A percentile compares a stretch with the other conserved stretches of the same genome.
Conservation (phyloP, 2,797 vertebrate genomes). For the Telmatherina bonti region DNA sequence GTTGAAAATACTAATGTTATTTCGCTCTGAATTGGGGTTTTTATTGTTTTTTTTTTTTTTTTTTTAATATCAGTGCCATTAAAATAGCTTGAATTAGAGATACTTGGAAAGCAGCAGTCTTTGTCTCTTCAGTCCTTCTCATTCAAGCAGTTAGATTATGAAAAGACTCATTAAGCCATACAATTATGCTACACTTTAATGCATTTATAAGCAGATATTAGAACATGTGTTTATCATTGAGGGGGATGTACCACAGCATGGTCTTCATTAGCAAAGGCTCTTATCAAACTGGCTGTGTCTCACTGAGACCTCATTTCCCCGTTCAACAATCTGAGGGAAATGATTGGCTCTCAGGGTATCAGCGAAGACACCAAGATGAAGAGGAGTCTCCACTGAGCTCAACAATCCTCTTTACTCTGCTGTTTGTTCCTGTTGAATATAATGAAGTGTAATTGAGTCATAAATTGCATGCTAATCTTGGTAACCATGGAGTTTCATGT, state of each 20-base stretch:
- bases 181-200: not conserved
- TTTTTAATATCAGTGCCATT: not conserved
- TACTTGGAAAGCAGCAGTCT: not conserved
- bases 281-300: constrained; percentile 24
- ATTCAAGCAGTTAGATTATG: not conserved
- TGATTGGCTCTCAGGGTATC: constrained; percentile 38
- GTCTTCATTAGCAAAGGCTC: constrained; percentile 44
- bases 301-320: constrained; percentile 27
- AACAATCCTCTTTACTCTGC: constrained; percentile 31
- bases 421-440: constrained; percentile 48
- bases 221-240: constrained; percentile 2
- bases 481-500: constrained; percentile 40
- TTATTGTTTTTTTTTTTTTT: not conserved
- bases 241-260: not conserved
- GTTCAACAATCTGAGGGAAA: constrained; percentile 38
- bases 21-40: not conserved
- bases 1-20: constrained; percentile 1
- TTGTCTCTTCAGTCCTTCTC: not conserved
- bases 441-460: constrained; percentile 62
- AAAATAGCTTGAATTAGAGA: not conserved
- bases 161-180: not conserved
- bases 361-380: constrained; percentile 35
- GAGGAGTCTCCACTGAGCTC: constrained; percentile 33
- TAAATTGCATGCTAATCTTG: constrained; percentile 56
- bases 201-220: constrained; percentile 6